Conservation (phyloP, 2,113 vertebrate genomes). For the Damaliscus lunatus region DNA sequence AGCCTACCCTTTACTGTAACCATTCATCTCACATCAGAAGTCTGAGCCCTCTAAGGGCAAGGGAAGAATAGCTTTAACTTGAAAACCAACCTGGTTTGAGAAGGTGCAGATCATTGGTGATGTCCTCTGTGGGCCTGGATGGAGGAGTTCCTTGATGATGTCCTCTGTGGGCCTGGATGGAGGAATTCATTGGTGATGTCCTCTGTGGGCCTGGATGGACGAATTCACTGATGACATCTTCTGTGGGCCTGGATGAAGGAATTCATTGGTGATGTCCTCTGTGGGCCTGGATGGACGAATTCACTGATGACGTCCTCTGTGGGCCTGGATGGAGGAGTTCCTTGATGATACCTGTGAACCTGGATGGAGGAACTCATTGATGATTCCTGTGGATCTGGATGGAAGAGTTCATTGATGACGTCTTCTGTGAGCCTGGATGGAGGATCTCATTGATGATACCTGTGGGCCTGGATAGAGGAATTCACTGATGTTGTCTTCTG, state of each 20-base stretch:
- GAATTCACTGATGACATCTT: rapidly evolving
- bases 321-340: neutral
- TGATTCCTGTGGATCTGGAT: neutral
- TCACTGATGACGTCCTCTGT: neutral
- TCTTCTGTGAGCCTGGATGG: neutral
- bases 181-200: neutral
- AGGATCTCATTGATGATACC: neutral
- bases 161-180: no score
- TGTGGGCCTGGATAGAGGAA: neutral
- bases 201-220: rapidly evolving
- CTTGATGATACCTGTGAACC: rapidly evolving
- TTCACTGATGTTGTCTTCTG: neutral
- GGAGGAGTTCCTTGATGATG: neutral
- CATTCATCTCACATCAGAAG: neutral
- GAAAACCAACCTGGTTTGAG: neutral
- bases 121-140: neutral
- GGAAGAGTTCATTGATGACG: rapidly evolving
- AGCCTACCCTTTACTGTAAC: neutral
- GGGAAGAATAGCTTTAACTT: neutral
- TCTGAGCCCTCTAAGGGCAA: neutral
- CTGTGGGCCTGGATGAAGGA: no score
- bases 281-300: neutral
- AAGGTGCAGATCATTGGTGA: neutral
- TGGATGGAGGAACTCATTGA: neutral
- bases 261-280: rapidly evolving